A percentile compares a stretch with the other conserved stretches of the same genome.
These are phyloP conservation scores for Lycodopsis pacificus DNA, from an alignment of 2,797 vertebrate genomes.

Conservation along the genomic window DNA sequence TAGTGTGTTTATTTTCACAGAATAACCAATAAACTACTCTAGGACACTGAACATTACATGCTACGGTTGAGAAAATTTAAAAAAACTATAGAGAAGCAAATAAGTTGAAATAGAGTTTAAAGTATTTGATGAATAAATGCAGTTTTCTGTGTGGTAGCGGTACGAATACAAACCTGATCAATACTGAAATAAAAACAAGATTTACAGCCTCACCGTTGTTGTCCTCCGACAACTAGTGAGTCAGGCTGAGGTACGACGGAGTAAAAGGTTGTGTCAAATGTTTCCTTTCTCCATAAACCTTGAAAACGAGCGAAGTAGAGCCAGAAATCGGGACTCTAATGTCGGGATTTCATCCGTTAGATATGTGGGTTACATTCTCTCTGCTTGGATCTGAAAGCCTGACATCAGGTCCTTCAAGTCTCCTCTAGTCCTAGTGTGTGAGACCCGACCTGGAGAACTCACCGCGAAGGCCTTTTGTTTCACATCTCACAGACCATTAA, in stretches of 20 bases:
- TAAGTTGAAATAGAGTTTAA: neutral
- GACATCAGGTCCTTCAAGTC: neutral
- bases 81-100: neutral
- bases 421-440: neutral
- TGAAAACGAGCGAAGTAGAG: too few species aligned
- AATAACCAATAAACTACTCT: neutral
- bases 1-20: neutral
- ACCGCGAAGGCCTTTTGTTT: neutral
- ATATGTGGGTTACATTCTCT: neutral
- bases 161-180: neutral
- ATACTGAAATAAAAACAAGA: too few species aligned
- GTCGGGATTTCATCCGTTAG: neutral
- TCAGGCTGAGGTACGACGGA: neutral
- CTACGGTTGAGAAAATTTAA: too few species aligned
- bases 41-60: neutral
- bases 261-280: neutral
- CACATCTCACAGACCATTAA: neutral
- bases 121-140: neutral
- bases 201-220: too few species aligned
- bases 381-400: neutral
- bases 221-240: too few species aligned
- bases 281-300: neutral
- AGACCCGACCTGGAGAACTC: neutral
- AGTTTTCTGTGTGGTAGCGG: too few species aligned
- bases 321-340: neutral